A percentile compares a stretch with the other conserved stretches of the same genome.
These are phyloP conservation scores for Drosophila pachea DNA, from an alignment of 1,140 invertebrate species.

Conservation along the genomic window DNA sequence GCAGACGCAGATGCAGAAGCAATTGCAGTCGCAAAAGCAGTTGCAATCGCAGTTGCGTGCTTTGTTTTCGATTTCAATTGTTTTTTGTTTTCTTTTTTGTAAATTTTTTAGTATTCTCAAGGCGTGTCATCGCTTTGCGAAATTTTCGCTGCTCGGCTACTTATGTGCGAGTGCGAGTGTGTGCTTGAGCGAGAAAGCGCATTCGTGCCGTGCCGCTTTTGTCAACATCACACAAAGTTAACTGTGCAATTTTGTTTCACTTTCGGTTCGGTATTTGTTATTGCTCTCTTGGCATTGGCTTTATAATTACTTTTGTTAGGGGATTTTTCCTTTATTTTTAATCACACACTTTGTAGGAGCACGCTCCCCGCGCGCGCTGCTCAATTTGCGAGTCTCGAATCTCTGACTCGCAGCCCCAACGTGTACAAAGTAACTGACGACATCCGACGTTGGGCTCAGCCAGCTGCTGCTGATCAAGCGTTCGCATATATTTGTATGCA, in stretches of 20 bases:
- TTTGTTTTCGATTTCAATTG: conserved; percentile 22
- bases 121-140: conserved; percentile 40
- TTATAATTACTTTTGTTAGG: conserved; percentile 42
- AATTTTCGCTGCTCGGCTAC: conserved; percentile 23
- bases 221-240: conserved; percentile 57
- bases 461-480: conserved; percentile 40
- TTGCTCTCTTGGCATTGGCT: conserved; percentile 31
- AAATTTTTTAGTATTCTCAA: conserved; percentile 42
- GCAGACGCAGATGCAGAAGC: neutral
- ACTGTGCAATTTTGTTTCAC: conserved; percentile 55
- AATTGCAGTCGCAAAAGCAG: neutral
- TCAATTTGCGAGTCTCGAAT: conserved; percentile 28
- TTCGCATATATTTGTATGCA: conserved; percentile 3
- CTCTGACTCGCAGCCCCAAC: conserved; percentile 58
- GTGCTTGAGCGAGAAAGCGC: conserved; percentile 63
- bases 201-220: conserved; percentile 72
- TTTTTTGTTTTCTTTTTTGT: conserved; percentile 14
- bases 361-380: conserved; percentile 6
- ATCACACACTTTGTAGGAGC: conserved; percentile 19
- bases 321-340: conserved; percentile 17
- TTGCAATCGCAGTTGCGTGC: conserved; percentile 4
- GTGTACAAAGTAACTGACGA: conserved; percentile 66
- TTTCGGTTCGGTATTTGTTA: conserved; percentile 40
- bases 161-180: conserved; percentile 15
- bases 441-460: conserved; percentile 34